A percentile compares a stretch with the other conserved stretches of the same genome.
These are phyloP conservation scores for Ceraclea dissimilis DNA, from an alignment of 2,888 invertebrate species.

Conservation along the genomic window DNA sequence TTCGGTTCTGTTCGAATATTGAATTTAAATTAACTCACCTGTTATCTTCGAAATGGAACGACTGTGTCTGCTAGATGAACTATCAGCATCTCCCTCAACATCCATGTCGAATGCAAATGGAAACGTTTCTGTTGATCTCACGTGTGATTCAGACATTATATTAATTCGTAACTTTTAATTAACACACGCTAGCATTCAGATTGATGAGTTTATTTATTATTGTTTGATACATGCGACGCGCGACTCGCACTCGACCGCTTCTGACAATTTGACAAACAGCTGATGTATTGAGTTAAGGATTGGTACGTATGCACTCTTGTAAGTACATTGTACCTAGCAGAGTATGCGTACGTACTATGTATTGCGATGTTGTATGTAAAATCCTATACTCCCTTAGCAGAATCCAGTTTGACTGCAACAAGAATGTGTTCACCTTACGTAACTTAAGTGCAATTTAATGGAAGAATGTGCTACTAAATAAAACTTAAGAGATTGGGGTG, in stretches of 20 bases:
- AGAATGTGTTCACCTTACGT: no score
- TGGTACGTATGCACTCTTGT: no score
- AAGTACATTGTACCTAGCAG: no score
- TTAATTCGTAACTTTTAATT: background rate
- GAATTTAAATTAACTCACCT: slow-evolving; percentile 7
- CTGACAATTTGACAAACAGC: slow-evolving; percentile 12
- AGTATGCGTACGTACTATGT: no score
- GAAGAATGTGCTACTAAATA: no score
- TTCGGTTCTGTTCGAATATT: background rate
- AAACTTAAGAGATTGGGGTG: no score
- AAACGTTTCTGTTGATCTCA: slow-evolving; percentile 45
- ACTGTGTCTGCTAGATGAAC: slow-evolving; percentile 15
- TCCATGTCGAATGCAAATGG: slow-evolving; percentile 47
- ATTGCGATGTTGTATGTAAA: no score
- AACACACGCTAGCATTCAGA: background rate
- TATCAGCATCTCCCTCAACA: slow-evolving; percentile 30
- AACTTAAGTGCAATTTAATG: no score
- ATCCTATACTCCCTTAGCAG: background rate
- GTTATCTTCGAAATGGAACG: slow-evolving; percentile 15
- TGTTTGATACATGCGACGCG: background rate
- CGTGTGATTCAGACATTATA: slow-evolving; percentile 41
- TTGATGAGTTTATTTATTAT: background rate
- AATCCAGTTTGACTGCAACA: background rate
- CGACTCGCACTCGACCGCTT: background rate
- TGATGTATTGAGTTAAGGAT: background rate